Evolutionary conservation across 2,113 vertebrate genomes (phyloP).

Genomic region (Catharus bicknelli): DNA sequence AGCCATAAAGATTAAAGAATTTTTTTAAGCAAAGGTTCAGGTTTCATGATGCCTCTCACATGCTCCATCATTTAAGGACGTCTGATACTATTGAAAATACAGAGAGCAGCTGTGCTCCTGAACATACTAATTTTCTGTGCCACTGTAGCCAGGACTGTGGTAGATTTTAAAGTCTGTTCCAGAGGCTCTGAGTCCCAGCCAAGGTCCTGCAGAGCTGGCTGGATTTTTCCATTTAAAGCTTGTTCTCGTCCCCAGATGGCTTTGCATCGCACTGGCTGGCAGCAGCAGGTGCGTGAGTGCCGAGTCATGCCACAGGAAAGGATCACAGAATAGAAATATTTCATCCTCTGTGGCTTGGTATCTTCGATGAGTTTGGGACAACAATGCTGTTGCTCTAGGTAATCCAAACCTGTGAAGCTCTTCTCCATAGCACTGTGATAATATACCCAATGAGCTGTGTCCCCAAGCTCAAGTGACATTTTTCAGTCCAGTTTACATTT

Average conservation of each 20-base stretch:
- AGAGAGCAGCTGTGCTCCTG: conserved; percentile 15
- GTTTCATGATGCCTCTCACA: conserved; percentile 14
- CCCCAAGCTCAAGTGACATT: neutral
- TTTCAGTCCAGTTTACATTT: neutral
- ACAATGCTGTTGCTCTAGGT: neutral
- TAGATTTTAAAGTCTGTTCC: conserved; percentile 25
- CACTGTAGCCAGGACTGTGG: neutral
- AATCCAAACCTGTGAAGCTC: neutral
- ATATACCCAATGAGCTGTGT: neutral
- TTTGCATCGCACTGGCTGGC: conserved; percentile 1
- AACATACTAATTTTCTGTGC: conserved; percentile 32
- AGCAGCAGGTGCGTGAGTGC: conserved; percentile 13
- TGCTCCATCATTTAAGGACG: neutral
- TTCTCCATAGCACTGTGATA: neutral
- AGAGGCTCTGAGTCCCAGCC: conserved; percentile 18
- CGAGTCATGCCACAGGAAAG: neutral
- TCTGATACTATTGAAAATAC: conserved; percentile 17
- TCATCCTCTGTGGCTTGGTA: neutral
- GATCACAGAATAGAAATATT: neutral
- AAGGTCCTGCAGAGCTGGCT: conserved; percentile 31
- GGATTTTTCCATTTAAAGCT: conserved; percentile 35
- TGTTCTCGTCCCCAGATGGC: conserved; percentile 46
- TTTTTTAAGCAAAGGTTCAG: neutral
- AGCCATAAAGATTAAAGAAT: neutral
- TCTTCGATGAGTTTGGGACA: neutral